phyloP scores from a whole-genome alignment of 2,888 invertebrate species.

The Cerastoderma edule region DNA sequence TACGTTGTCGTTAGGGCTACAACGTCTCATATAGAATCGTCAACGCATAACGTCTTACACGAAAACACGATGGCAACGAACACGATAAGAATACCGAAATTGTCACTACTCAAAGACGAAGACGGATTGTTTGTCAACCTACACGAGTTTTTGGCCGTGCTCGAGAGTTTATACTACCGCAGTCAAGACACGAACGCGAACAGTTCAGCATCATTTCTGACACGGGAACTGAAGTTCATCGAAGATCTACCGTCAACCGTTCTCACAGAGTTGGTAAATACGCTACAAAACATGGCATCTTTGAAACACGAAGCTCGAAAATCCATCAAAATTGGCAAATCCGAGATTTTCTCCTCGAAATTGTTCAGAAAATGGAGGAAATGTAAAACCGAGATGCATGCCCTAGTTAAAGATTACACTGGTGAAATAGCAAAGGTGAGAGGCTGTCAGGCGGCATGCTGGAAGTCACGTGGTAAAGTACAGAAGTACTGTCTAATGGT shows the following conservation, averaged over 20 bases:
- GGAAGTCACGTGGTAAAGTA: not conserved
- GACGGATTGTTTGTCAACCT: not conserved
- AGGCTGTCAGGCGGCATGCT: not conserved
- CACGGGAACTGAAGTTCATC: not conserved
- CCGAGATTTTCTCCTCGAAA: not conserved
- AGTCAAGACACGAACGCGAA: not conserved
- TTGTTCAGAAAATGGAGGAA: not conserved
- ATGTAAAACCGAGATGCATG: not conserved
- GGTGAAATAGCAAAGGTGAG: not conserved
- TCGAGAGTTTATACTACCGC: not conserved
- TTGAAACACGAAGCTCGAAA: no score
- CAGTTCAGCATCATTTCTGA: not conserved
- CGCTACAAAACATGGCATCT: not conserved
- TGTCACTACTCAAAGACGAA: no score
- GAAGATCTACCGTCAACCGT: not conserved
- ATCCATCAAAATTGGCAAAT: not conserved
- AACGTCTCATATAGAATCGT: no score
- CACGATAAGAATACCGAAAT: no score
- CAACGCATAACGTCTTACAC: no score
- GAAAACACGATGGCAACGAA: no score
- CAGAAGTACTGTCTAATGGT: slow-evolving; percentile 9
- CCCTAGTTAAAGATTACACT: not conserved
- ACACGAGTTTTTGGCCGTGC: not conserved
- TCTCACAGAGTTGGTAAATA: not conserved
- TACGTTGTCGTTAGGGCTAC: no score